These are phyloP conservation scores for Hetaerina americana DNA, from an alignment of 1,140 invertebrate genomes.

Conservation along the genomic window DNA sequence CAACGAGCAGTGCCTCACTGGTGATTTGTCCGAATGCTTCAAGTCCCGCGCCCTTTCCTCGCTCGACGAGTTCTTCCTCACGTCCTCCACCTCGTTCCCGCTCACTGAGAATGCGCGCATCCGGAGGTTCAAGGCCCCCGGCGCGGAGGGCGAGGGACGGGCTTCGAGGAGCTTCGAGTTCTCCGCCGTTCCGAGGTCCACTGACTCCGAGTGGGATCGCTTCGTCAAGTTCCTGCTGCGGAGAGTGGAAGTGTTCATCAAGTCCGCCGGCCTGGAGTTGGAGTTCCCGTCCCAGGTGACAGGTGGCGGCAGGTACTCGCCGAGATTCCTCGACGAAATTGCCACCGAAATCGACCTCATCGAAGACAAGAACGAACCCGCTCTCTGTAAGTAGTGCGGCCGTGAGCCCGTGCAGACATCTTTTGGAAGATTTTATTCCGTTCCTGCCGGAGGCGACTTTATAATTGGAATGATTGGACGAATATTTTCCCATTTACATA, in stretches of 20 bases:
- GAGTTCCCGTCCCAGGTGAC: slow-evolving; percentile 52
- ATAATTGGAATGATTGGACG: too few relatives aligned
- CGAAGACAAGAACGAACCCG: slow-evolving; percentile 60
- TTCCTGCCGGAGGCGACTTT: too few relatives aligned
- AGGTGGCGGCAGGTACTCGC: slow-evolving; percentile 44
- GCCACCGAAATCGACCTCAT: slow-evolving; percentile 64
- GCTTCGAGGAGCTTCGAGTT: slow-evolving; percentile 27
- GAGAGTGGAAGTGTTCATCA: slow-evolving; percentile 54
- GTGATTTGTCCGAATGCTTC: slow-evolving; percentile 66
- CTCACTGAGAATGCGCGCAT: slow-evolving; percentile 55
- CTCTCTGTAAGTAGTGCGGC: slow-evolving; percentile 55
- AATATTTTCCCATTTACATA: neutral
- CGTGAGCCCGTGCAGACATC: neutral
- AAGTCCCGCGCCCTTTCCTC: slow-evolving; percentile 57
- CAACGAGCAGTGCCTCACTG: slow-evolving; percentile 54
- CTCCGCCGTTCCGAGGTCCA: slow-evolving; percentile 25
- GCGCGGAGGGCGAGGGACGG: neutral
- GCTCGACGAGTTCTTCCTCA: slow-evolving; percentile 61
- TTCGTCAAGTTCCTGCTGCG: slow-evolving; percentile 58
- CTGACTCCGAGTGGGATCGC: slow-evolving; percentile 66
- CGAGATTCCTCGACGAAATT: slow-evolving; percentile 67
- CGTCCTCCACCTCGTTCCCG: slow-evolving; percentile 30
- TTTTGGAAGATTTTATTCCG: neutral
- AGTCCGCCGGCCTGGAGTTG: slow-evolving; percentile 59
- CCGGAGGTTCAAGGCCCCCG: slow-evolving; percentile 33